Percentiles rank a stretch among this genome's conserved stretches.
Evolutionary conservation across 2,888 invertebrate species (phyloP).

Genomic region (Caenorhabditis auriculariae): DNA sequence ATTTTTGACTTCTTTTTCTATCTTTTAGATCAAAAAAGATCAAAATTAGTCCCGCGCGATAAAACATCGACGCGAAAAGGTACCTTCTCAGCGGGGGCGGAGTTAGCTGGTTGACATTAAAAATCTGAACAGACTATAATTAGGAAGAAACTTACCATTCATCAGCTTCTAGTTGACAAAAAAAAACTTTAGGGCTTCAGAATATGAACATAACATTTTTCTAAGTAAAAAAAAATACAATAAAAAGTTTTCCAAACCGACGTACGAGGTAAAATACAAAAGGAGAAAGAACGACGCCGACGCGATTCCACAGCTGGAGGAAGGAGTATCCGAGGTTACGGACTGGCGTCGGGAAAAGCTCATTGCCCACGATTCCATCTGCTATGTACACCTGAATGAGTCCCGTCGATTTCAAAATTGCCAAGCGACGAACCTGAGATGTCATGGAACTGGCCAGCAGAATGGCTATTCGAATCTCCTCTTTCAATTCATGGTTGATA

Average conservation of each 20-base stretch:
- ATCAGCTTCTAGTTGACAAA: background rate
- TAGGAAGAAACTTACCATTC: too few species aligned
- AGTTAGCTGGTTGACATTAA: too few species aligned
- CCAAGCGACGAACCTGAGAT: slow-evolving; percentile 20
- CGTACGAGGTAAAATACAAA: slow-evolving; percentile 48
- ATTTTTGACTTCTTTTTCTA: too few species aligned
- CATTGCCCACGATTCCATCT: slow-evolving; percentile 45
- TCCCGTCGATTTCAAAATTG: background rate
- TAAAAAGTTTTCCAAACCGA: background rate
- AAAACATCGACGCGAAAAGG: too few species aligned
- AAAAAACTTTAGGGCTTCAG: too few species aligned
- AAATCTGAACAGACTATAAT: too few species aligned
- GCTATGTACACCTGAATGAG: slow-evolving; percentile 34
- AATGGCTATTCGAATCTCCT: slow-evolving; percentile 32
- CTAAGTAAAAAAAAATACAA: background rate
- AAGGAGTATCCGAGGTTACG: slow-evolving; percentile 53
- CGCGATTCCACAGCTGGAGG: slow-evolving; percentile 47
- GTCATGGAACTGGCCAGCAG: slow-evolving; percentile 40
- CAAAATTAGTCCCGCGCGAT: too few species aligned
- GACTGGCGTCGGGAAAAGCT: slow-evolving; percentile 57
- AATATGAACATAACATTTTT: too few species aligned
- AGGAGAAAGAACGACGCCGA: slow-evolving; percentile 54
- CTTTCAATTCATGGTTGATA: slow-evolving; percentile 32
- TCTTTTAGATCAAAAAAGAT: too few species aligned
- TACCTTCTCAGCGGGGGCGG: too few species aligned